phyloP scores from a whole-genome alignment of 2,888 invertebrate genomes.

The Polydesmus complanatus region DNA sequence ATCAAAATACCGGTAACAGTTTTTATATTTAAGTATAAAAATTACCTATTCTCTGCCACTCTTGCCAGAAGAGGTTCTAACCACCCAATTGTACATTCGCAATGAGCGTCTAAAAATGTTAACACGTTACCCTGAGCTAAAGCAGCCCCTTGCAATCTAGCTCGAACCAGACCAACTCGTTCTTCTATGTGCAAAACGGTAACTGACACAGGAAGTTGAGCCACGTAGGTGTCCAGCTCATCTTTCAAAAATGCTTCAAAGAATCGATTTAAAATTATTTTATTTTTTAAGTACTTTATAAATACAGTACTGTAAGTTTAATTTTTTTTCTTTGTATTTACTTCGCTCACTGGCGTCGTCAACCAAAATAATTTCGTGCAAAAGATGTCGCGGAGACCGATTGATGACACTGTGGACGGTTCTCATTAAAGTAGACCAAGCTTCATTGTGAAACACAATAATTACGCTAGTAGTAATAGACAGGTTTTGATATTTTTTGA shows the following conservation, averaged over 20 bases:
- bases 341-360: constrained; percentile 80
- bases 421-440: constrained; percentile 89
- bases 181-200: constrained; percentile 48
- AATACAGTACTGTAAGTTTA: not conserved
- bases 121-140: constrained; percentile 57
- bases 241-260: constrained; percentile 27
- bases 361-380: constrained; percentile 73
- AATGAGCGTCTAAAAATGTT: constrained; percentile 86
- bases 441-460: constrained; percentile 97
- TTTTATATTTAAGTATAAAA: not conserved
- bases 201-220: constrained; percentile 46
- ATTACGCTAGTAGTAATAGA: constrained; percentile 83
- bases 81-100: constrained; percentile 76
- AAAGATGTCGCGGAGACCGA: constrained; percentile 59
- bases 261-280: not conserved
- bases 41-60: constrained; percentile 41
- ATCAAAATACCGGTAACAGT: no score
- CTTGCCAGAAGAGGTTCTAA: constrained; percentile 56
- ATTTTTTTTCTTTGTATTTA: constrained; percentile 29
- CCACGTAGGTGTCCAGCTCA: constrained; percentile 50
- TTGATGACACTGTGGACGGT: constrained; percentile 89
- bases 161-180: constrained; percentile 65
- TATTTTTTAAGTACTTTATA: not conserved
- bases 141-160: constrained; percentile 61
- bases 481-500: constrained; percentile 42